Evolutionary conservation across 2,113 vertebrate species (phyloP), one percentile per base, ranked within the genome.

Genomic region (Corythornis cristatus): DNA sequence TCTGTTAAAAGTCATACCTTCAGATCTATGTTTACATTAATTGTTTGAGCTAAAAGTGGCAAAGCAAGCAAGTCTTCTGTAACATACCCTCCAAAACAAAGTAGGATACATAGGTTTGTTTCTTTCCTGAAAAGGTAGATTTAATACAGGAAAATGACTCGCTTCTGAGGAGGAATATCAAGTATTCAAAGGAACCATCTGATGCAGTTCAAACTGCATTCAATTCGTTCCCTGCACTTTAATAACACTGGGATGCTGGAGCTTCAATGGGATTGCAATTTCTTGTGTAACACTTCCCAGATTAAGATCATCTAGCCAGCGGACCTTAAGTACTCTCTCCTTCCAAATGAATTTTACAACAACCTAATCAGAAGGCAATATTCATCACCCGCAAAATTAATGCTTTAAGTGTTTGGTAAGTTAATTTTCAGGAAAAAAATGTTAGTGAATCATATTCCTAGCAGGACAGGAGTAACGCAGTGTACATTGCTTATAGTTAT

Each of bases 331-430:
- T 58, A 99, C 98, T 48, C 97, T 98, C 83, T 98, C 97, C 97
- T 99, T 99, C 96, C 96, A 98, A 83, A 99, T 99, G 94, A 99
- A 99, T 95, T 99, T 99, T 23, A 99, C 99, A 5, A 99, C 97
- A 56, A 98, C 98, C 99, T 98, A 21, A 3, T 31, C 8, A 86
- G 79, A 84, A 35, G 70, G 65, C 15, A 77, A 43, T 50, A 73
- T 9, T 62, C 35, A 77, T 23, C 48, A 48, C n/a, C 58, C 74
- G 8, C 33, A 46, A 60, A 76, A 78, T 33, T 26, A 25, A 1
- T 18, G n/a, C 78, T 87, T 50, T 50, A 50, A 23, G 54, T 16
- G 45, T 16, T 33, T 51, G 50, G 4, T 15, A 48, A 84, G 29
- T 57, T 48, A 21, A 53, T 53, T 73, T 50, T 75, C 68, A 79